Evolutionary conservation across 2,797 vertebrate genomes (phyloP).

Genomic region (Clarias fuscus): DNA sequence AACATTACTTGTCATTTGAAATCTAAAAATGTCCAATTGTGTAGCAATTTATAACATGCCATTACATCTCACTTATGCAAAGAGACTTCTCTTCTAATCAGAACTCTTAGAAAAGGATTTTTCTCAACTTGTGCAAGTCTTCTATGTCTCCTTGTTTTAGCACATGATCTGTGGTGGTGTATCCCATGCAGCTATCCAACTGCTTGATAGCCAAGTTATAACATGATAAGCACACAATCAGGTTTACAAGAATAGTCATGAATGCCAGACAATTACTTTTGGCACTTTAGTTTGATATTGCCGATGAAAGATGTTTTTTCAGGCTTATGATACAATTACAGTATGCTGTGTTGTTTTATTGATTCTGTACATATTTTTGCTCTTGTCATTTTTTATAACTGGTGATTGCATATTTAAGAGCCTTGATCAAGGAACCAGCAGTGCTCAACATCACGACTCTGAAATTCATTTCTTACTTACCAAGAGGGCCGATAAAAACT

Average conservation of each 20-base stretch:
- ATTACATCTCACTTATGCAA: not conserved
- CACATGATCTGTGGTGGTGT: not conserved
- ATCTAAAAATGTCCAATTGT: too few species aligned
- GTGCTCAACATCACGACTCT: not conserved
- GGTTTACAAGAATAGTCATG: not conserved
- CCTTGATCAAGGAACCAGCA: not conserved
- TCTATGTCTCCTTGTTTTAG: not conserved
- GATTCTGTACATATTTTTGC: not conserved
- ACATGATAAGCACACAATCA: not conserved
- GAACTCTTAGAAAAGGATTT: not conserved
- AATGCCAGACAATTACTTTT: not conserved
- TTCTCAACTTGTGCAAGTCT: not conserved
- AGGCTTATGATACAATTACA: not conserved
- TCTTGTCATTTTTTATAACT: not conserved
- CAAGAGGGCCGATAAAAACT: not conserved
- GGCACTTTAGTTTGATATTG: not conserved
- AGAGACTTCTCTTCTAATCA: not conserved
- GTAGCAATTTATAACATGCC: not conserved
- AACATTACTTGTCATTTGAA: too few species aligned
- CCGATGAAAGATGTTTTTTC: not conserved
- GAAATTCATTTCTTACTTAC: not conserved
- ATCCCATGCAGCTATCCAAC: not conserved
- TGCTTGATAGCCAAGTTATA: not conserved
- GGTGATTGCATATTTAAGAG: not conserved
- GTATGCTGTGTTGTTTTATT: not conserved